These are phyloP conservation scores for Origma solitaria DNA, from an alignment of 2,113 vertebrate genomes.

Conservation along the genomic window DNA sequence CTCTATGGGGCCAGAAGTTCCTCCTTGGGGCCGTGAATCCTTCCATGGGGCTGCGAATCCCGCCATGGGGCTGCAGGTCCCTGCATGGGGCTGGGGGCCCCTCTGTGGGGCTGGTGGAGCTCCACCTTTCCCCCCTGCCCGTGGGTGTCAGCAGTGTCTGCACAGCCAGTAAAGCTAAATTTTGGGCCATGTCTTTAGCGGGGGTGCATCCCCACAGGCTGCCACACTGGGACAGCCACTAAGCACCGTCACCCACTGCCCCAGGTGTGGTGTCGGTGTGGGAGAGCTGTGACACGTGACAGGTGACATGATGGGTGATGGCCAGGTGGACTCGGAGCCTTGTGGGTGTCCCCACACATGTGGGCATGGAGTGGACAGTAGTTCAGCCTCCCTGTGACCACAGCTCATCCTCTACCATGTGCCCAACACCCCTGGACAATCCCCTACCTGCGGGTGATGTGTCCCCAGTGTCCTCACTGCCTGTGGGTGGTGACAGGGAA, in stretches of 20 bases:
- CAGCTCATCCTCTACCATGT: rapidly evolving
- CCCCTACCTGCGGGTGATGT: rapidly evolving
- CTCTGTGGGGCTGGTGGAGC: background rate
- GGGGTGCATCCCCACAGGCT: background rate
- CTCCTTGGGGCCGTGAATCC: no score
- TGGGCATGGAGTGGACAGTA: rapidly evolving
- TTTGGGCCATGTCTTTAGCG: background rate
- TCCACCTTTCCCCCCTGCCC: background rate
- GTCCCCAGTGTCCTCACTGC: background rate
- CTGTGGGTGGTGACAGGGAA: background rate
- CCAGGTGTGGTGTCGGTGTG: background rate
- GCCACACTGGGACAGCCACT: background rate
- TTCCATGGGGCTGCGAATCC: background rate
- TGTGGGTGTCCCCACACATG: rapidly evolving
- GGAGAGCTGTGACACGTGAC: background rate
- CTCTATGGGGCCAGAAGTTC: background rate
- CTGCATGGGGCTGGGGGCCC: background rate
- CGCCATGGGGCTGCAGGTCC: background rate
- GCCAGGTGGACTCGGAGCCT: rapidly evolving
- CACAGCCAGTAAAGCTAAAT: background rate
- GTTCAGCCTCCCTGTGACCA: background rate
- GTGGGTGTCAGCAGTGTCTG: rapidly evolving
- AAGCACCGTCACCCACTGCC: rapidly evolving
- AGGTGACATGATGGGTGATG: background rate
- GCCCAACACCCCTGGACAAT: background rate